Evolutionary conservation across 1,140 invertebrate species (phyloP).

Genomic region (Dinoponera quadriceps): DNA sequence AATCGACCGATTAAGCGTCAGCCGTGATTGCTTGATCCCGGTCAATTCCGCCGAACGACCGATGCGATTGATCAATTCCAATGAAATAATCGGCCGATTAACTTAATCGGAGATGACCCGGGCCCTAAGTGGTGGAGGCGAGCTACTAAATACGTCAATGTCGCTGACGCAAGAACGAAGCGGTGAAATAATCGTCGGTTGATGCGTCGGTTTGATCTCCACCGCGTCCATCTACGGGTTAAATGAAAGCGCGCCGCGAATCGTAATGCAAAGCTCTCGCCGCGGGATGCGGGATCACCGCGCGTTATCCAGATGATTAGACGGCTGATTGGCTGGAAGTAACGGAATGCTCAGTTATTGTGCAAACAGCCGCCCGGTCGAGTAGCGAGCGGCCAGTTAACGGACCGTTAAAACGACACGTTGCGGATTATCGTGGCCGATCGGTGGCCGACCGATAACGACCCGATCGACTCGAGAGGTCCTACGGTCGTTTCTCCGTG

Average conservation of each 20-base stretch:
- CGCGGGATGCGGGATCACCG: not conserved
- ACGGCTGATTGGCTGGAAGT: constrained; percentile 19
- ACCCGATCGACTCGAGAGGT: not conserved
- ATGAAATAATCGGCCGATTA: too few relatives aligned
- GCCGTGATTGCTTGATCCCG: too few relatives aligned
- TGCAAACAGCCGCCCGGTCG: not conserved
- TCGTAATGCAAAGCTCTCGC: not conserved
- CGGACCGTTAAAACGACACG: constrained; percentile 25
- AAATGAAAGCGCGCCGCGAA: not conserved
- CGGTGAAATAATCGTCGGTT: too few relatives aligned
- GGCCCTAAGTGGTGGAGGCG: too few relatives aligned
- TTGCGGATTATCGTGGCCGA: constrained; percentile 19
- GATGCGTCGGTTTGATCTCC: too few relatives aligned
- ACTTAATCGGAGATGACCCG: too few relatives aligned
- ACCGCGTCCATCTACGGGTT: not conserved
- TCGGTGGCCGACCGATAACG: constrained; percentile 7
- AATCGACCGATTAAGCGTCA: too few relatives aligned
- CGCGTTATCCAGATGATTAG: constrained; percentile 7
- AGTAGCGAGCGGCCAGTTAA: constrained; percentile 28
- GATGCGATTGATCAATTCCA: too few relatives aligned
- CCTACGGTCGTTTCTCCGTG: not conserved
- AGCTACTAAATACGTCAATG: too few relatives aligned
- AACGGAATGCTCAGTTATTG: constrained; percentile 24
- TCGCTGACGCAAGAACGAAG: too few relatives aligned
- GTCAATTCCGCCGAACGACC: too few relatives aligned